phyloP scores from a whole-genome alignment of 1,140 invertebrate species.

The Vanessa atalanta region DNA sequence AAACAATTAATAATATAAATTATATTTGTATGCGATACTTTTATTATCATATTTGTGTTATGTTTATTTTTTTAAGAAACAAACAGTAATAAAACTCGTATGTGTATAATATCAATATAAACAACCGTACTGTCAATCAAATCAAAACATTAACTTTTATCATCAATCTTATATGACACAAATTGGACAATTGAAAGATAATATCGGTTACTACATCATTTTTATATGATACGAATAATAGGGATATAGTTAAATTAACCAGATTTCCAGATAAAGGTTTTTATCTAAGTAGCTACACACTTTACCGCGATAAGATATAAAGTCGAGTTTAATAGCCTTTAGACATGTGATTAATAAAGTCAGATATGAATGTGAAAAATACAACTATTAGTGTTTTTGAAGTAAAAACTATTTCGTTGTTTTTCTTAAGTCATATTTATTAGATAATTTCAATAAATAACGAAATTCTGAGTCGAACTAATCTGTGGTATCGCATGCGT shows the following conservation, averaged over 20 bases:
- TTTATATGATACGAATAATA: conserved; percentile 27
- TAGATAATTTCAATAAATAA: not conserved
- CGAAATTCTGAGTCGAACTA: not conserved
- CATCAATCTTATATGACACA: conserved; percentile 57
- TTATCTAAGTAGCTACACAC: conserved; percentile 67
- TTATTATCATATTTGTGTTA: not conserved
- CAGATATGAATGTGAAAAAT: not conserved
- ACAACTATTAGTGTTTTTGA: not conserved
- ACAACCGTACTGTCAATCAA: conserved; percentile 31
- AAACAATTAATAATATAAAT: too few species aligned
- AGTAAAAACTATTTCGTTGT: too few species aligned
- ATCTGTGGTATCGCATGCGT: not conserved
- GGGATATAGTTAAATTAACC: conserved; percentile 46
- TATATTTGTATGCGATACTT: not conserved
- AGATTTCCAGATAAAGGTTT: conserved; percentile 66
- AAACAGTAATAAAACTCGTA: not conserved
- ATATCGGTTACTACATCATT: conserved; percentile 53
- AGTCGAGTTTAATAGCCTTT: conserved; percentile 67
- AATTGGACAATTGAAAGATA: conserved; percentile 56
- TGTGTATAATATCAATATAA: conserved; percentile 2
- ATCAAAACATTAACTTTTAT: conserved; percentile 56
- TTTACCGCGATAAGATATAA: conserved; percentile 62
- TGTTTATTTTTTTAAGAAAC: not conserved
- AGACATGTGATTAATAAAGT: conserved; percentile 15
- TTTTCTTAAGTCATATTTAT: too few species aligned